Base-by-base conservation (phyloP, 2,888 invertebrate species). In the Venustoraphidia nigricollis region DNA sequence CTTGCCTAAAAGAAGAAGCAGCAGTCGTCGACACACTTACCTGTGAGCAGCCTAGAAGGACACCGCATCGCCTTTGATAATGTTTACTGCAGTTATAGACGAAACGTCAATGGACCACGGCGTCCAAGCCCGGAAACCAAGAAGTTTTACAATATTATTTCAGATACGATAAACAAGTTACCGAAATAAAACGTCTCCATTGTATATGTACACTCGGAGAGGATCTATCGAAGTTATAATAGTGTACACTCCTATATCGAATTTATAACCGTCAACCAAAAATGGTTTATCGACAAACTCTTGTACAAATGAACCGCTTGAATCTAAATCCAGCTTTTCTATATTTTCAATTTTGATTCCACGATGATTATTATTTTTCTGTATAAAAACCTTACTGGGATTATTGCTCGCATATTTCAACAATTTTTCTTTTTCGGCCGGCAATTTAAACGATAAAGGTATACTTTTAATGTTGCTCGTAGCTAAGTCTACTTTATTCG, bases 181-280 rank as follows among this genome's bases (percentile, higher is more conserved):
- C 85, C 91, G 82, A 61, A 96, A 83, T 8, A 97, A 69, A 9
- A 87, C 82, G 61, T 97, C 96, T 3, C 85, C 89, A 61, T 84
- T 84, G 61, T 91, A 90, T 59, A 85, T 82, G 62, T 96, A 97
- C 2, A 86, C 79, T 54, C 94, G 72, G 17, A 97, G 67, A 1
- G 97, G 97, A 66, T 91, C 78, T 2, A 96, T 73, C 0, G 93
- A 95, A 0, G 94, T 95, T 14, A 97, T 69, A 1, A 86, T 82
- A 0, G 89, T 88, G 62, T 97, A 97, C 49, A 97, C 80, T 9
- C 97, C 96, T 64, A 97, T 88, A 67, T 97, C 97, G 67, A 97
- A 97, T 70, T 94, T 95, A 65, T 89, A 80, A 1, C 91, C 92
- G 64, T 92, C 92, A 3, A 97, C 83, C 13, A 97, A 70, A 56